These are phyloP conservation scores for Drosophila teissieri DNA, from an alignment of 1,140 invertebrate species.

Conservation along the genomic window DNA sequence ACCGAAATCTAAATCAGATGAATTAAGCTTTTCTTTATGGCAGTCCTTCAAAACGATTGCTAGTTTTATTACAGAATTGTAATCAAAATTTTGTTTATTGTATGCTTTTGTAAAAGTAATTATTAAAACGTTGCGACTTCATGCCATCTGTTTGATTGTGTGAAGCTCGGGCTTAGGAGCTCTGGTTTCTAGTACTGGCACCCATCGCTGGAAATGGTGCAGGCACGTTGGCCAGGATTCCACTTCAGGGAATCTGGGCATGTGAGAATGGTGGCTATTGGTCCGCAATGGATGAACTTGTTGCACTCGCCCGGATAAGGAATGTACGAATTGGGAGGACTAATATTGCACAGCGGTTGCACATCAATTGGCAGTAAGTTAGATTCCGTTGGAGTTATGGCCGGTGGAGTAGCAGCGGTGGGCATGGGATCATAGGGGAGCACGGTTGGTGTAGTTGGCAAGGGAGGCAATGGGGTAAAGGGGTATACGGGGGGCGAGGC, in stretches of 20 bases:
- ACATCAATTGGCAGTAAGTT: constrained; percentile 23
- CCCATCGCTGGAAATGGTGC: constrained; percentile 10
- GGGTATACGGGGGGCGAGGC: neutral
- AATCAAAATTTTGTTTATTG: constrained; percentile 17
- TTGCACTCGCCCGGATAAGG: constrained; percentile 67
- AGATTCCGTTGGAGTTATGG: neutral
- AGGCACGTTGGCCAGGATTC: constrained; percentile 25
- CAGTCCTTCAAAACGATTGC: neutral
- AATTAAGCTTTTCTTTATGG: neutral
- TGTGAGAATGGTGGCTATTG: constrained; percentile 31
- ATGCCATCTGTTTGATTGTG: neutral
- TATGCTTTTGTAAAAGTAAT: neutral
- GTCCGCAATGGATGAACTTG: constrained; percentile 70
- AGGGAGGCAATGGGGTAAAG: no score
- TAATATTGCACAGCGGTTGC: constrained; percentile 12
- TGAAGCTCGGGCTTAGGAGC: no score
- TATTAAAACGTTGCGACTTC: neutral
- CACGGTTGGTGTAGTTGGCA: neutral
- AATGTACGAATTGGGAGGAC: constrained; percentile 32
- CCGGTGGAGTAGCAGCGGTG: constrained; percentile 46
- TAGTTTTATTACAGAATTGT: constrained; percentile 3
- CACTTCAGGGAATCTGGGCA: constrained; percentile 55
- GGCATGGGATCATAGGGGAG: constrained; percentile 3
- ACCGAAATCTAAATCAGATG: neutral
- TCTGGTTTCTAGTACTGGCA: neutral